Evolutionary conservation across 2,113 vertebrate genomes (phyloP).

Genomic region (Zingel zingel): DNA sequence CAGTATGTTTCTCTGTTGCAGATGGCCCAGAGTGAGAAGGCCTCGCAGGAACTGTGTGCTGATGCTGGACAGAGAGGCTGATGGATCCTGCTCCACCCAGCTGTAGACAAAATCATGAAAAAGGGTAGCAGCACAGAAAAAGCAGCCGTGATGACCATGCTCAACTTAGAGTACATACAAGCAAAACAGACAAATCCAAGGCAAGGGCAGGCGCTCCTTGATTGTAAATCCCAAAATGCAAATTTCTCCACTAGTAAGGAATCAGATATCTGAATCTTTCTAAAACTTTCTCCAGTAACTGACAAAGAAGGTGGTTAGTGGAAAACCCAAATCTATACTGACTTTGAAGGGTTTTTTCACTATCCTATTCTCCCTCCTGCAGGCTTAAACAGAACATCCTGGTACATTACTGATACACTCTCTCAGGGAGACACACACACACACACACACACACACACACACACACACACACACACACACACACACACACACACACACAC

Average conservation of each 20-base stretch:
- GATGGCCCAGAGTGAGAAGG: constrained; percentile 73
- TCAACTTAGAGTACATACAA: not conserved
- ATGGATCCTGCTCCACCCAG: constrained; percentile 51
- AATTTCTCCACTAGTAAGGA: not conserved
- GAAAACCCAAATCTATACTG: not conserved
- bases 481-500: constrained; percentile 22
- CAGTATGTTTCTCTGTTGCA: constrained; percentile 61
- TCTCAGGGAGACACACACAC: constrained; percentile 14
- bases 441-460: constrained; percentile 26
- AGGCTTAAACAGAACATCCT: constrained; percentile 37
- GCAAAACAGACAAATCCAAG: not conserved
- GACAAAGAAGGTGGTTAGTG: not conserved
- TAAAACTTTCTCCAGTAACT: not conserved
- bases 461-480: constrained; percentile 15
- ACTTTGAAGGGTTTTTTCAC: not conserved
- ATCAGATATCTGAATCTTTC: not conserved
- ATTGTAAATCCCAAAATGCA: not conserved
- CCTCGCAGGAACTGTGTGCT: constrained; percentile 77
- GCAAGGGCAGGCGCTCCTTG: not conserved
- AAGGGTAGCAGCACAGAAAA: not conserved
- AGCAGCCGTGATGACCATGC: not conserved
- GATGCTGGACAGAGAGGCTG: constrained; percentile 64
- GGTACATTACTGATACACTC: constrained; percentile 29
- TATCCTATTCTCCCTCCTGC: not conserved
- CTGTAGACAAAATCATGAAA: constrained; percentile 46